phyloP scores from a whole-genome alignment of 2,888 invertebrate genomes.

The Lypha dubia region DNA sequence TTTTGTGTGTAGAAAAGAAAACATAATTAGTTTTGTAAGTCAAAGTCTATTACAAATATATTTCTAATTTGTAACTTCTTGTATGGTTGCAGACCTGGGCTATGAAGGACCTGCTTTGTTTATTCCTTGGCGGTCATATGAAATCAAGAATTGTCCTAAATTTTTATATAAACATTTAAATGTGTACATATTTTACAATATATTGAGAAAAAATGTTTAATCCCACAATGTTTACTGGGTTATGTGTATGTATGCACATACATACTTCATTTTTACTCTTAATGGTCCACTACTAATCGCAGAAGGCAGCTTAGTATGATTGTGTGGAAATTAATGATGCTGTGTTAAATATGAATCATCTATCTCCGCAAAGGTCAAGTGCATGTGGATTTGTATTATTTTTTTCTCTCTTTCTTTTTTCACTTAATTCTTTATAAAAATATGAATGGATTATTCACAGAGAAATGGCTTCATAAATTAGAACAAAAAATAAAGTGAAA shows the following conservation, averaged over 20 bases:
- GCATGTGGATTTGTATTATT: constrained; percentile 33
- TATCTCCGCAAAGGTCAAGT: constrained; percentile 56
- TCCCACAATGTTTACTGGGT: constrained; percentile 29
- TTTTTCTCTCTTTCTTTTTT: background rate
- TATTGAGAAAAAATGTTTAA: no score
- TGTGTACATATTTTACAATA: no score
- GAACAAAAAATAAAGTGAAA: constrained; percentile 2
- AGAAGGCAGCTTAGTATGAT: background rate
- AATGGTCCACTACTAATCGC: constrained; percentile 2
- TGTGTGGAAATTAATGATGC: constrained; percentile 69
- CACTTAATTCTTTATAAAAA: background rate
- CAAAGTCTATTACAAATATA: no score
- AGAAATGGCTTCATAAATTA: constrained; percentile 1
- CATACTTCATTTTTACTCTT: constrained; percentile 10
- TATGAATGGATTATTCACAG: background rate
- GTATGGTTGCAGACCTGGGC: no score
- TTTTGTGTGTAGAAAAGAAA: no score
- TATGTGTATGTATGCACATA: no score
- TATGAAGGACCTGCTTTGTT: no score
- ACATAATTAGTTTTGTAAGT: no score
- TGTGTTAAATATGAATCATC: constrained; percentile 56
- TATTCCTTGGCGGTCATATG: no score
- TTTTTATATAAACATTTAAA: no score
- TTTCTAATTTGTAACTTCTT: no score
- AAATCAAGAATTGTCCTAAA: no score